Evolutionary conservation across 1,140 invertebrate genomes (phyloP).

Genomic region (Mya arenaria): DNA sequence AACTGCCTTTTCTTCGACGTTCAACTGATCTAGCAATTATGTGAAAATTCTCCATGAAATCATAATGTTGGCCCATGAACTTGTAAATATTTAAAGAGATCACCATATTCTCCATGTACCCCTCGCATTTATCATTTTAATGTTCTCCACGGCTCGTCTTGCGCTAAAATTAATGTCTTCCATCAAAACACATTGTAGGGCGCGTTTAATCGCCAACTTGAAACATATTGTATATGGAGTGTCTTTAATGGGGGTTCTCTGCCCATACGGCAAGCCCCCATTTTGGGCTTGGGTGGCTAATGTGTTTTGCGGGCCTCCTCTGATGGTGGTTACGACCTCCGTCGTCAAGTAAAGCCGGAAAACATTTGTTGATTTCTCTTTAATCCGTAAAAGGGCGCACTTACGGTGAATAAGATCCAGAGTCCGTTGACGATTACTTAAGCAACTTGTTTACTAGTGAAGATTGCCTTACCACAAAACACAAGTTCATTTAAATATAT

Average conservation of each 20-base stretch:
- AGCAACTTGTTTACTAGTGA: too few species aligned
- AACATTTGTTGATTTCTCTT: too few species aligned
- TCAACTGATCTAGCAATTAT: too few species aligned
- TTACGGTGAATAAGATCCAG: too few species aligned
- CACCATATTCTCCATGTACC: constrained; percentile 6
- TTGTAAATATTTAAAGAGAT: constrained; percentile 1
- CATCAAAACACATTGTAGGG: constrained; percentile 37
- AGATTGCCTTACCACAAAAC: too few species aligned
- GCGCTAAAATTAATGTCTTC: constrained; percentile 50
- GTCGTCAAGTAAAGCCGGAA: too few species aligned
- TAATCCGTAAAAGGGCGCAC: too few species aligned
- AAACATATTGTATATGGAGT: constrained; percentile 56
- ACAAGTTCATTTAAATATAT: too few species aligned
- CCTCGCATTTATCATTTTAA: constrained; percentile 55
- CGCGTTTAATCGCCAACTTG: constrained; percentile 46
- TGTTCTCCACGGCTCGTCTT: constrained; percentile 23
- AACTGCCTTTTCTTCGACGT: too few species aligned
- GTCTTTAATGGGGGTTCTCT: constrained; percentile 29
- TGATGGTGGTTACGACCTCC: not conserved
- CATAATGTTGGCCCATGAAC: constrained; percentile 34
- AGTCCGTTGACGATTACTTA: too few species aligned
- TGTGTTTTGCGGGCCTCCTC: constrained; percentile 36
- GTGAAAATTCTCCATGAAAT: constrained; percentile 40
- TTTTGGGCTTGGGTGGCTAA: constrained; percentile 53
- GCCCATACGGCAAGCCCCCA: constrained; percentile 1